Base-by-base conservation (phyloP, 2,113 vertebrate species). In the Isichthys henryi region DNA sequence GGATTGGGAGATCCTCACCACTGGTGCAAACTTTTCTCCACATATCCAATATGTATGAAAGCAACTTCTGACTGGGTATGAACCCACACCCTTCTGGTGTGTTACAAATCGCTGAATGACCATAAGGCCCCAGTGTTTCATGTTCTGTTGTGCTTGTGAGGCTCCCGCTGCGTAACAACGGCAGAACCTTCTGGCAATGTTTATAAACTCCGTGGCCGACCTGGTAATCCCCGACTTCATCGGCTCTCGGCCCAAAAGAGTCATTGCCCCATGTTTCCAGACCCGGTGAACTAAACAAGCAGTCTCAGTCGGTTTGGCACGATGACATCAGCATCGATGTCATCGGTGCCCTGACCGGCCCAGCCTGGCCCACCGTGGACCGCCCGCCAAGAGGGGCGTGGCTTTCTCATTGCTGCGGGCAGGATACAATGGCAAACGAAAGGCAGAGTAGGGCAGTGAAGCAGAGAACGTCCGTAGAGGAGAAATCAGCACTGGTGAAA, bases 271-370 rank as follows among this genome's bases (percentile, higher is more conserved):
- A 93, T 91, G 92, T 93, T 93, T 94, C 88, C 66, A 0, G 70
- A 48, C 62, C 88, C 35, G 49, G 86, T 70, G 87, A 52, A 35
- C 48, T 89, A 53, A 92, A 91, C 90, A 92, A 91, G 90, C 87
- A 88, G 74, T 88, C 21, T 48, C 31, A 90, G 90, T 31, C 89
- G 88, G 88, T 91, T 89, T 88, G 90, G 58, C 49, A 90, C 88
- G 92, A 92, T 94, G 93, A 94, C 92, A 77, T 94, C 91, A 93
- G 92, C 92, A 88, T 92, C 92, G 91, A 83, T 48, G 74, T 53
- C 49, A n/a, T 19, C 50, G n/a, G 62, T 84, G 21, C 21, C 9
- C 82, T 84, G 39, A 45, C 35, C 11, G 31, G 70, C 10, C 15
- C 31, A 35, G 70, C 31, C 70, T n/a, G n/a, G 74, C 35, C 74